Conservation (phyloP, 2,797 vertebrate species). For the Enteromius anoplus region DNA sequence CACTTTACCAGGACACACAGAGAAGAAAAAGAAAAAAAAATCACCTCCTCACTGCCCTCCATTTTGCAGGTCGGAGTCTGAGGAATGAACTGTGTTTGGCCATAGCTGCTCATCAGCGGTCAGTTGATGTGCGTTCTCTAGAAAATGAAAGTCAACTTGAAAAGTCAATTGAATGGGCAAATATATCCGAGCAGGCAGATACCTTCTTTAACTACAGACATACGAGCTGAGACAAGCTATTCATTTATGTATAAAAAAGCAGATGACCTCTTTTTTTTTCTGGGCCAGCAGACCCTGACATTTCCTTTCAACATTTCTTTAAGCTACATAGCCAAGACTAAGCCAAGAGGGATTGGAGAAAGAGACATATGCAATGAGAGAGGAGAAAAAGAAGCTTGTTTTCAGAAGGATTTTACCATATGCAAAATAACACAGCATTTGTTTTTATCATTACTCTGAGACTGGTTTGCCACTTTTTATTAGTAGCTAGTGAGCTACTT, state of each 20-base stretch:
- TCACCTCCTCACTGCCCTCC: constrained; percentile 54
- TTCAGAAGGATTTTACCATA: constrained; percentile 3
- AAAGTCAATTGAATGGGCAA: constrained; percentile 47
- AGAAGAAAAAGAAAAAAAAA: constrained; percentile 28
- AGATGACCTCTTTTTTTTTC: constrained; percentile 41
- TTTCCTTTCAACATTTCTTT: constrained; percentile 39
- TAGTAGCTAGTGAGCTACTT: background rate
- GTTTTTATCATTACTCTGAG: background rate
- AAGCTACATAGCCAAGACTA: constrained; percentile 18
- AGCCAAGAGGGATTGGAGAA: constrained; percentile 11
- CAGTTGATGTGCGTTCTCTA: constrained; percentile 36
- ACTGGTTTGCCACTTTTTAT: background rate
- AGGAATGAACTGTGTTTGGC: constrained; percentile 54
- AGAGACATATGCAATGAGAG: constrained; percentile 2
- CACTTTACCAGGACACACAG: constrained; percentile 40
- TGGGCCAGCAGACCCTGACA: constrained; percentile 45
- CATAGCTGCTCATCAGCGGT: constrained; percentile 49
- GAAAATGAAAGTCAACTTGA: constrained; percentile 56
- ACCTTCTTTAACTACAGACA: constrained; percentile 23
- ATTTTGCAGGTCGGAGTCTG: constrained; percentile 57
- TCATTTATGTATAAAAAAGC: constrained; percentile 45
- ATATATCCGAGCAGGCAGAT: constrained; percentile 44
- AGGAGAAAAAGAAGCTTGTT: background rate
- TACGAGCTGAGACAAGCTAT: constrained; percentile 36
- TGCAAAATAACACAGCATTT: constrained; percentile 2